phyloP scores from a whole-genome alignment of 1,140 invertebrate species.

The Ceratosolen fusciceps region DNA sequence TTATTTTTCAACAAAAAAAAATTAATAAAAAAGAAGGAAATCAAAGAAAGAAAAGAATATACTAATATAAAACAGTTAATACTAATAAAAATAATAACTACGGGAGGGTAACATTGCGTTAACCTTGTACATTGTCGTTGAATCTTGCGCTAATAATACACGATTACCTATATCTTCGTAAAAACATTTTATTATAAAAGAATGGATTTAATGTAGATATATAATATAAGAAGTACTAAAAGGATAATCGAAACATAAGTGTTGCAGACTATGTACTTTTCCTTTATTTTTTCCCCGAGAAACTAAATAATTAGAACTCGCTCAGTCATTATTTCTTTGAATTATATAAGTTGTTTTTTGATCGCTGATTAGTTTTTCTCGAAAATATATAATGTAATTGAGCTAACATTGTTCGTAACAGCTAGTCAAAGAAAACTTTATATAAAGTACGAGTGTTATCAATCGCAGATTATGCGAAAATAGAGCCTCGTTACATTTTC shows the following conservation, averaged over 20 bases:
- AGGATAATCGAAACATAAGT: neutral
- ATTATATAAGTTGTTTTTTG: neutral
- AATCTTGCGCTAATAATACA: slow-evolving; percentile 29
- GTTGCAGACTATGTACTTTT: slow-evolving; percentile 22
- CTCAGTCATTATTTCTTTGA: slow-evolving; percentile 15
- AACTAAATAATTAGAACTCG: neutral
- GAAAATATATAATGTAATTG: slow-evolving; percentile 28
- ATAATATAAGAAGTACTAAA: slow-evolving; percentile 36
- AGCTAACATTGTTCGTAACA: slow-evolving; percentile 50
- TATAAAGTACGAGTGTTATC: neutral
- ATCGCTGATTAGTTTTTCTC: neutral
- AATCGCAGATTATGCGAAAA: slow-evolving; percentile 12
- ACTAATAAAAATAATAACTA: slow-evolving; percentile 33
- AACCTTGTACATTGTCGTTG: slow-evolving; percentile 31
- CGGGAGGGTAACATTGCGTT: slow-evolving; percentile 8
- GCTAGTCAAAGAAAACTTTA: slow-evolving; percentile 55
- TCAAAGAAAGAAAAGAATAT: no score
- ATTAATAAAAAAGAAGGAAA: slow-evolving; percentile 35
- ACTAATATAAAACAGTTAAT: no score
- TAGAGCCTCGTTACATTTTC: slow-evolving; percentile 12
- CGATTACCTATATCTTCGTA: slow-evolving; percentile 24
- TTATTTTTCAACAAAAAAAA: slow-evolving; percentile 48
- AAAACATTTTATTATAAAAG: slow-evolving; percentile 40
- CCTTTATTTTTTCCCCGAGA: slow-evolving; percentile 7
- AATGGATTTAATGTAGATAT: slow-evolving; percentile 48